Conservation (phyloP, 2,113 vertebrate genomes). For the Solea solea region DNA sequence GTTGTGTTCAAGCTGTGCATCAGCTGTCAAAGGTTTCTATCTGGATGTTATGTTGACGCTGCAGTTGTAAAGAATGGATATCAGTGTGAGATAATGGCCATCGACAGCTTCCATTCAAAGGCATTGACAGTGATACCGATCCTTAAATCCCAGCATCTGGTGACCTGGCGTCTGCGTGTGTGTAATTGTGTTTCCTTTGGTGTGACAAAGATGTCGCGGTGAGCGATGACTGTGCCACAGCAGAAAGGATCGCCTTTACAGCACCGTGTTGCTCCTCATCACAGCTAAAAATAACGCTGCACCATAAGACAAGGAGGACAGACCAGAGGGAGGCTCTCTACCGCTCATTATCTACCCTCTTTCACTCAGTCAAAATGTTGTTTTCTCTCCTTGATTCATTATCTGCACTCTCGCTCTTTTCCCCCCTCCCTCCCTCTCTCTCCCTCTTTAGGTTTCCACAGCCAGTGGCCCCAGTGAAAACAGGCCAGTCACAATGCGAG, state of each 20-base stretch:
- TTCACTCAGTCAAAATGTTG: constrained; percentile 39
- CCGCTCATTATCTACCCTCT: constrained; percentile 1
- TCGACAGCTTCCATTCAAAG: not conserved
- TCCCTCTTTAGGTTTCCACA: constrained; percentile 40
- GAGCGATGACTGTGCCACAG: constrained; percentile 68
- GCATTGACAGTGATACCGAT: constrained; percentile 6
- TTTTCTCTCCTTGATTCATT: constrained; percentile 53
- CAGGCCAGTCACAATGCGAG: constrained; percentile 50
- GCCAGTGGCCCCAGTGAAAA: constrained; percentile 61
- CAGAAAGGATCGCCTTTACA: constrained; percentile 78
- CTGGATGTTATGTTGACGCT: not conserved
- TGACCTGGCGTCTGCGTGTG: constrained; percentile 18
- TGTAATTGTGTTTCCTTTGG: constrained; percentile 23
- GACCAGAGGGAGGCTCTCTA: constrained; percentile 44
- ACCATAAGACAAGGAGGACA: constrained; percentile 63
- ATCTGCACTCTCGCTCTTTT: constrained; percentile 27
- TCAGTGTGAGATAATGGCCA: not conserved
- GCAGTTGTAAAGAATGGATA: not conserved
- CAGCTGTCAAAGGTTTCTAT: not conserved
- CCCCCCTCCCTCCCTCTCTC: not conserved
- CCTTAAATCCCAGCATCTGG: constrained; percentile 3
- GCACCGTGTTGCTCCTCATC: constrained; percentile 66
- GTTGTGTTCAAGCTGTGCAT: not conserved
- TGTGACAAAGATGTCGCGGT: constrained; percentile 62
- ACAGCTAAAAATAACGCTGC: constrained; percentile 80